Evolutionary conservation across 2,888 invertebrate species (phyloP), one percentile per base, ranked within the genome.

Genomic region (Rapana venosa): DNA sequence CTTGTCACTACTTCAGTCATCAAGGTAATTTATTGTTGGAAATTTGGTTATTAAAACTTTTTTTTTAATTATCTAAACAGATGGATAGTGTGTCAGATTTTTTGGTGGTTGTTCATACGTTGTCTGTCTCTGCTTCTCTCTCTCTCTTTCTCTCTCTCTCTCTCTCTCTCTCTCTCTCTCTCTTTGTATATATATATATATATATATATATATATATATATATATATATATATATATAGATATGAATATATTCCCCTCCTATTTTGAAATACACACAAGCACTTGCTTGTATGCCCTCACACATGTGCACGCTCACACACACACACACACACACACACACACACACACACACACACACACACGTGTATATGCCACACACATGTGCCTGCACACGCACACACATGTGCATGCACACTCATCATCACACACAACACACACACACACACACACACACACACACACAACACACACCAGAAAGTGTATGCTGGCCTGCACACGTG

Each of bases 11-110:
- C 35, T 87, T 87, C 87, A 87, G 26, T 20, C 74, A 74, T 87
- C 47, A 74, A 56, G 86, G 36, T 87, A 87, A 87, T 56, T 87
- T 87, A 87, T 87, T 87, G 87, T 87, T 74, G 36, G 74, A 35
- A 13, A 15, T 70, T 70, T 87, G 87, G 87, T 66, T 70, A 87
- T 87, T 87, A 70, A 70, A 87, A 2, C 13, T 74, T 87, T 36
- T 85, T 58, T 32, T 85, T 83, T 83, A 22, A 26, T 22, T 22
- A 85, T 58, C 35, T 87, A 87, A 66, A 87, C 74, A 74, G 87
- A 66, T 35, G 20, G 36, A 26, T 0, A 15, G 15, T 81, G 35
- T 81, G 15, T 32, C 15, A 20, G 4, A 36, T 36, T 32, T 32
- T 35, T 81, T 35, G 81, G 4, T 81, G 15, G 17, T 22, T 84